Conservation (phyloP, 2,113 vertebrate genomes). For the Limnothrissa miodon region DNA sequence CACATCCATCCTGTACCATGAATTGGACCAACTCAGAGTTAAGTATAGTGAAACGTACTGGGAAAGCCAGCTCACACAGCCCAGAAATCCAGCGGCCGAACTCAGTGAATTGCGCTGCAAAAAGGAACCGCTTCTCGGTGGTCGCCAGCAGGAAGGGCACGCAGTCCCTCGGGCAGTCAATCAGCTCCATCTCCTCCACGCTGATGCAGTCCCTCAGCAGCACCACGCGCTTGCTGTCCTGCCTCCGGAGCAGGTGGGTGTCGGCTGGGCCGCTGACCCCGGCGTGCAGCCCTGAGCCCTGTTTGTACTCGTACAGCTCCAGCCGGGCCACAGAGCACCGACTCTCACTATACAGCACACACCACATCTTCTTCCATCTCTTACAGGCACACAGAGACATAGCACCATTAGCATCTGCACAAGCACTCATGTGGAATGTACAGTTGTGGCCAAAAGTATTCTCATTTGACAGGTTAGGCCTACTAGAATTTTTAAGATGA, state of each 20-base stretch:
- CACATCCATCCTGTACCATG: neutral
- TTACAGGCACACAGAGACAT: conserved; percentile 35
- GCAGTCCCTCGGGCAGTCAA: conserved; percentile 67
- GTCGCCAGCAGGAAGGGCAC: conserved; percentile 74
- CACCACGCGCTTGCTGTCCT: conserved; percentile 54
- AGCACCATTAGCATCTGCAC: too few species aligned
- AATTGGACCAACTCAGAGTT: neutral
- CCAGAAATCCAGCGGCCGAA: conserved; percentile 61
- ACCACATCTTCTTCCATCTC: conserved; percentile 80
- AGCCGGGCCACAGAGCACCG: conserved; percentile 65
- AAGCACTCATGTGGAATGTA: too few species aligned
- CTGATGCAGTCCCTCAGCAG: conserved; percentile 71
- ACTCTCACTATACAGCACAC: conserved; percentile 60
- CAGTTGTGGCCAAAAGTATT: too few species aligned
- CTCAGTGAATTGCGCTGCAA: conserved; percentile 56
- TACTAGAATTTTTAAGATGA: too few species aligned
- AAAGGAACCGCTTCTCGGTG: conserved; percentile 64
- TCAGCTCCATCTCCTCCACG: conserved; percentile 53
- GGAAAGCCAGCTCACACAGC: conserved; percentile 74
- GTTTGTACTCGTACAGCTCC: conserved; percentile 70
- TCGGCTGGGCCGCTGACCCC: neutral
- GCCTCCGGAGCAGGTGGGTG: conserved; percentile 24
- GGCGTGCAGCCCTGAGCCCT: conserved; percentile 4
- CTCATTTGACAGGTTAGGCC: too few species aligned
- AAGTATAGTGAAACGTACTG: conserved; percentile 53